Evolutionary conservation across 2,113 vertebrate species (phyloP).

Genomic region (Eudyptes chrysolophus): DNA sequence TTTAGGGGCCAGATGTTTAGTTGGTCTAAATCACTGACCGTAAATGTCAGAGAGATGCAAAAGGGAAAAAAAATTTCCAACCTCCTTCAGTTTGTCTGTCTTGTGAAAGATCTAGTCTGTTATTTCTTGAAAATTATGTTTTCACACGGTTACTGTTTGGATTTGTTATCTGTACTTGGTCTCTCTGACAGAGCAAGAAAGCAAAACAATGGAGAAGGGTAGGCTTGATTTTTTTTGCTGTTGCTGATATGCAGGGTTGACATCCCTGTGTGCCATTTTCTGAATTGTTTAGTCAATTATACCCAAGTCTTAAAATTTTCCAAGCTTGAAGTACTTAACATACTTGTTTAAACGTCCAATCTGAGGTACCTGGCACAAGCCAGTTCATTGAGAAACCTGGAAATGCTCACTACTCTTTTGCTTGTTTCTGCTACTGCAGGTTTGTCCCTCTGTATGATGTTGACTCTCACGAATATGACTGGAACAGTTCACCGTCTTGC

Average conservation of each 20-base stretch:
- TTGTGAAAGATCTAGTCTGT: not conserved
- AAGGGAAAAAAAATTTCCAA: not conserved
- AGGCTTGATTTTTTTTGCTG: not conserved
- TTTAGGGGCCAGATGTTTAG: not conserved
- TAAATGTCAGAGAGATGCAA: not conserved
- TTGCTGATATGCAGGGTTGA: not conserved
- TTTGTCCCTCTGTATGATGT: not conserved
- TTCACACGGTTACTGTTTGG: not conserved
- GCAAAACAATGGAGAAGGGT: not conserved
- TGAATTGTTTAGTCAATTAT: not conserved
- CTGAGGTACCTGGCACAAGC: not conserved
- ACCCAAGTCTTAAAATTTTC: not conserved
- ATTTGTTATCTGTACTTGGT: not conserved
- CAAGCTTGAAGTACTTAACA: not conserved
- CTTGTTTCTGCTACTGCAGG: not conserved
- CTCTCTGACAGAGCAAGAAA: not conserved
- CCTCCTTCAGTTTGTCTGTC: not conserved
- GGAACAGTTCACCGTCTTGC: not conserved
- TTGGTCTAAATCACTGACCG: not conserved
- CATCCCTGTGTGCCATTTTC: not conserved
- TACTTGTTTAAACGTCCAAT: not conserved
- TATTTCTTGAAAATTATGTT: not conserved
- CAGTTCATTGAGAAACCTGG: not conserved
- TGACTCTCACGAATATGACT: not conserved
- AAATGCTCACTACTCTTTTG: not conserved